Evolutionary conservation across 2,797 vertebrate species (phyloP), one percentile per base, ranked within the genome.

Genomic region (Enteromius radiatus): DNA sequence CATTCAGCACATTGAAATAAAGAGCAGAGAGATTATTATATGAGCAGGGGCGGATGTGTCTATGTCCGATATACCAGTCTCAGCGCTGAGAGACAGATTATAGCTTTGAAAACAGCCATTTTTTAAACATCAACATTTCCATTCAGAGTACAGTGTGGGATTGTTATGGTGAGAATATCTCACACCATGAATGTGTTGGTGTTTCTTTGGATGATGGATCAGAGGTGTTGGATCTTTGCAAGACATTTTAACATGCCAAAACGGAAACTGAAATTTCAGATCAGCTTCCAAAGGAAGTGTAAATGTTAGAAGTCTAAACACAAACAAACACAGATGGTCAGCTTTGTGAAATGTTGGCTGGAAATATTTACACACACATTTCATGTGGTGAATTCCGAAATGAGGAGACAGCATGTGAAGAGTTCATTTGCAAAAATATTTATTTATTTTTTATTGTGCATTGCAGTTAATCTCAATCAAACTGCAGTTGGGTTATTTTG

Each of bases 1-100:
- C 86, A 83, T 87, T 87, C 86, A 88, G 41, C 26, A 87, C 85
- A 76, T 86, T 85, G 88, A 79, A 83, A 76, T 84, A 84, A 76
- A 84, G 84, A 84, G 76, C 83, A 73, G 82, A 82, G 68, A 87
- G 88, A 89, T 87, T 84, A 89, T 88, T 82, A 76, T 82, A 76
- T 80, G 82, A 90, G 54, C 36, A 41, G 41, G 38, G 59, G 17
- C 11, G 52, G 28, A 78, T 73, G 41, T 15, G 41, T 70, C 75
- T 36, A 36, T 64, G 82, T 56, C 59, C 1, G 8, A 28, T 43
- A 70, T 70, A 15, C 45, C 15, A 5, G 68, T 79, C 41, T 61
- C 26, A 49, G 67, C 2, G 21, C 75, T 38, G 68, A 49, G 75
- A 63, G 65, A 79, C 70, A 28, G 33, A 79, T 84, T 61, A 59